Evolutionary conservation across 1,140 invertebrate species (phyloP), one percentile per base, ranked within the genome.

Genomic region (Drosophila navojoa): DNA sequence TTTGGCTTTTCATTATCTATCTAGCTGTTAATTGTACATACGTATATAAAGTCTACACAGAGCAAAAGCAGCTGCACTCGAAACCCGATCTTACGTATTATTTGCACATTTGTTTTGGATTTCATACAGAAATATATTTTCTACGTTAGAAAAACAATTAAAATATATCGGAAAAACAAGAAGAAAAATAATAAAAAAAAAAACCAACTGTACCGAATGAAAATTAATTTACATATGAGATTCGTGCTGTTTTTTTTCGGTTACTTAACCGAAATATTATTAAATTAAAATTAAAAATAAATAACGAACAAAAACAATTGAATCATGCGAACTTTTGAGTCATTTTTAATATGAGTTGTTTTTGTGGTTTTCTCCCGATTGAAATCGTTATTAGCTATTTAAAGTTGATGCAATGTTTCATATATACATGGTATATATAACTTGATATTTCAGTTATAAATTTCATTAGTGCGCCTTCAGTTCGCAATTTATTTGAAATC

Each of bases 41-140:
- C 11, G 3, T 38, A 11, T 38, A 11, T 38, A 38, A 3, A 22
- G 19, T 22, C 19, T 38, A n/a, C n/a, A 13, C 50, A 15, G 50
- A 42, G 47, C 71, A 15, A 81, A 85, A 86, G 72, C 81, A 81
- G 82, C 82, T 86, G 81, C 78, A 50, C 67, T 66, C 53, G 72
- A 71, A 70, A 85, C 53, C 69, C 40, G 69, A 84, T 76, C 63
- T 50, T 29, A 40, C 52, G 42, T 52, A 29, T n/a, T 75, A 75
- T 60, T 73, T 60, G 50, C 53, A 62, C 60, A 77, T 53, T 67
- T 76, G 57, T 60, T 76, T 66, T 68, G 19, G 27, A 40, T 47
- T 58, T 38, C n/a, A 19, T 49, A 58, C 27, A 29, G 29, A 63
- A 29, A 45, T 9, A 3, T 7, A 45, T 45, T 15, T 54, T 16